Conservation (phyloP, 1,140 invertebrate genomes). For the Phthorimaea operculella region DNA sequence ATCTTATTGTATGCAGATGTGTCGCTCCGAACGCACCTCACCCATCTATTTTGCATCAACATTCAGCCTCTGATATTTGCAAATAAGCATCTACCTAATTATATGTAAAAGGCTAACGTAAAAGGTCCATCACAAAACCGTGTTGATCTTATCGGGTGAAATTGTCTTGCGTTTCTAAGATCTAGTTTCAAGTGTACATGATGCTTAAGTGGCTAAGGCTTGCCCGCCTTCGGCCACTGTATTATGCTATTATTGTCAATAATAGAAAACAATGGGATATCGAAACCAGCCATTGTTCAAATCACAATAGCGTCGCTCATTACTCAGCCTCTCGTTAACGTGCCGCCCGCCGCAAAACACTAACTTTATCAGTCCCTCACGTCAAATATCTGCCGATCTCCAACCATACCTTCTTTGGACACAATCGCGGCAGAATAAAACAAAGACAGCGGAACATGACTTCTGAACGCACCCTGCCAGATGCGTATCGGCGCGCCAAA, state of each 20-base stretch:
- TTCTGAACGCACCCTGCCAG: conserved; percentile 42
- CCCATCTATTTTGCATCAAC: conserved; percentile 52
- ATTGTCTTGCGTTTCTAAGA: not conserved
- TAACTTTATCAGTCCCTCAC: conserved; percentile 61
- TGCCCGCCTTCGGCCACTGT: conserved; percentile 8
- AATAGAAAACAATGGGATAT: conserved; percentile 59
- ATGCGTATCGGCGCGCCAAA: conserved; percentile 61
- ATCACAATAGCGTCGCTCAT: conserved; percentile 58
- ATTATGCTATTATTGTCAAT: conserved; percentile 50
- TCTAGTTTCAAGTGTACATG: not conserved
- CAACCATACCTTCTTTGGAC: conserved; percentile 48
- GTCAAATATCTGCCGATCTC: conserved; percentile 63
- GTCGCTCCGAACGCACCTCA: conserved; percentile 25
- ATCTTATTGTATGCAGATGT: conserved; percentile 56
- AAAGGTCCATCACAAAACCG: not conserved
- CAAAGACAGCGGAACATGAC: conserved; percentile 25
- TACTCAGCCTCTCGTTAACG: conserved; percentile 63
- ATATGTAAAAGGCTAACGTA: conserved; percentile 9
- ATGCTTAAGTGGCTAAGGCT: not conserved
- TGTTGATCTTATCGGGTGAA: not conserved
- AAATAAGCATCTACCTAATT: conserved; percentile 33
- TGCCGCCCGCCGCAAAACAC: conserved; percentile 51
- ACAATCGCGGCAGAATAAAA: conserved; percentile 57
- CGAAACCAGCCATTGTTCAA: conserved; percentile 51
- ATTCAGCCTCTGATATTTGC: conserved; percentile 42